phyloP scores from a whole-genome alignment of 2,113 vertebrate species.

The Tragelaphus strepsiceros region DNA sequence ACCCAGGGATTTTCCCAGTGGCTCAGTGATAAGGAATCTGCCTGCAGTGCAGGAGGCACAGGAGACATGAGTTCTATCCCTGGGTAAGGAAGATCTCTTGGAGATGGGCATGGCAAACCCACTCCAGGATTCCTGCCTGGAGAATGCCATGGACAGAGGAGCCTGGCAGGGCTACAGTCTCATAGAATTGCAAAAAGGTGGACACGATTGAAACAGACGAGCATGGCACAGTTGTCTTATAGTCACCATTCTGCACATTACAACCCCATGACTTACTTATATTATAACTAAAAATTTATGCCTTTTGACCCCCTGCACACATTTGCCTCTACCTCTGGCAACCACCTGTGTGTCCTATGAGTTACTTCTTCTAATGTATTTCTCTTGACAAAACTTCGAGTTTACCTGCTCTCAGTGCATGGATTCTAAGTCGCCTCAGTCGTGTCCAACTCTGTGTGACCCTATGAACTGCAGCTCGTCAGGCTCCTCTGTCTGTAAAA shows the following conservation, averaged over 20 bases:
- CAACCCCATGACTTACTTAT: neutral
- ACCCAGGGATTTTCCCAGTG: neutral
- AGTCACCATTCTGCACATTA: neutral
- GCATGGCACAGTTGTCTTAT: neutral
- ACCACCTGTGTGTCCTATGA: neutral
- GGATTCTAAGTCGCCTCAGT: neutral
- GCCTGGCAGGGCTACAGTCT: accelerated
- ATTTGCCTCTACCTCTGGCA: neutral
- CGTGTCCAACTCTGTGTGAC: neutral
- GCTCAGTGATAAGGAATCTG: neutral
- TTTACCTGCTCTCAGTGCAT: neutral
- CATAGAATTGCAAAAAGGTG: neutral
- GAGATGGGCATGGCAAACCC: neutral
- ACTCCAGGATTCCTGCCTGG: neutral
- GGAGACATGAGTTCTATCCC: neutral
- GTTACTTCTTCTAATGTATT: neutral
- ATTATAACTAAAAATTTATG: neutral
- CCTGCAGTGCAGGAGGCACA: neutral
- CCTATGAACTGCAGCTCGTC: neutral
- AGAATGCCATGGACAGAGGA: neutral
- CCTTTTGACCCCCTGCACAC: neutral
- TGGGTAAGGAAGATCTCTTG: neutral
- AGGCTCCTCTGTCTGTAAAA: neutral
- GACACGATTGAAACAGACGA: neutral
- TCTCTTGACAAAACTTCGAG: neutral